A percentile compares a stretch with the other conserved stretches of the same genome.
phyloP scores from a whole-genome alignment of 2,888 invertebrate species.

The Aspidiotus rigidus region DNA sequence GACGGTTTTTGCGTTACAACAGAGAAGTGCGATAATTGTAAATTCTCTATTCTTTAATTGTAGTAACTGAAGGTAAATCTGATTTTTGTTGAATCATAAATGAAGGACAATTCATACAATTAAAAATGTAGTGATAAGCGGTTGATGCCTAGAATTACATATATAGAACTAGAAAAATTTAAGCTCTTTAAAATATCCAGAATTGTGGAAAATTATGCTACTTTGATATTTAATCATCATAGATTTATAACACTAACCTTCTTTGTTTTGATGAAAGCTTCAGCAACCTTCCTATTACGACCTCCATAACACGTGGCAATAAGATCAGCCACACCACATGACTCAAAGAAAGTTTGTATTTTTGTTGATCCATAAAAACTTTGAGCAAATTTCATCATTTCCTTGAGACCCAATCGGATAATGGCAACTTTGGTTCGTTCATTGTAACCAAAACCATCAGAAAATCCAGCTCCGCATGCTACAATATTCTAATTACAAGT shows the following conservation, averaged over 20 bases:
- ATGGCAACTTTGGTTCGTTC: slow-evolving; percentile 99
- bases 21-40: background rate
- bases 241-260: slow-evolving; percentile 49
- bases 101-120: too few relatives aligned
- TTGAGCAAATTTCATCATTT: slow-evolving; percentile 95
- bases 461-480: slow-evolving; percentile 94
- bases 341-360: slow-evolving; percentile 91
- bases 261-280: slow-evolving; percentile 86
- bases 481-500: slow-evolving; percentile 74
- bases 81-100: too few relatives aligned
- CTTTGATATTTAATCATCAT: too few relatives aligned
- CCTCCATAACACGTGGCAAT: slow-evolving; percentile 99
- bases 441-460: slow-evolving; percentile 87
- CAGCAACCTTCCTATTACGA: slow-evolving; percentile 85
- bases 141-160: background rate
- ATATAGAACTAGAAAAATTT: background rate
- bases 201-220: too few relatives aligned
- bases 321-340: slow-evolving; percentile 96
- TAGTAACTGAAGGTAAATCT: too few relatives aligned
- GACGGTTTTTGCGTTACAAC: background rate
- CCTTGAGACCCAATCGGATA: slow-evolving; percentile 94
- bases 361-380: slow-evolving; percentile 85
- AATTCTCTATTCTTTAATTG: background rate
- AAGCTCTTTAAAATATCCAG: background rate
- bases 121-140: too few relatives aligned